Evolutionary conservation across 1,140 invertebrate genomes (phyloP), one percentile per base, ranked within the genome.

Genomic region (Bombus superbus): DNA sequence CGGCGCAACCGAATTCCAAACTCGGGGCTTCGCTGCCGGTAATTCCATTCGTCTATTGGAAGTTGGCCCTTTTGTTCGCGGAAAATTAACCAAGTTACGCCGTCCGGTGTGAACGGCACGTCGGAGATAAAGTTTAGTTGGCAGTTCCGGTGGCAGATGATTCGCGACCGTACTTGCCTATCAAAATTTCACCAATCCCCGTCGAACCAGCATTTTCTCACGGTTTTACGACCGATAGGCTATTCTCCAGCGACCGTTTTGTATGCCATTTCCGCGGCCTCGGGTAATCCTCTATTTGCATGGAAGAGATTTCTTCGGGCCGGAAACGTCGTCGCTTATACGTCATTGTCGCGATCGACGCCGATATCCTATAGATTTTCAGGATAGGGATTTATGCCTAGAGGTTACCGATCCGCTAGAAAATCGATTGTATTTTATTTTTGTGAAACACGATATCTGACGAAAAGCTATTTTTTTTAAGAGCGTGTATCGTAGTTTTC

Each of bases 111-210:
- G 47, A 53, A 53, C 18, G 47, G 22, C 18, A 13, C 28, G 40
- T 0, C 38, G 40, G 5, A 72, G 40, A 72, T 72, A 72, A 72
- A 72, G 69, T 72, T 72, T 72, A 72, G n/a, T n/a, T n/a, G n/a
- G n/a, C n/a, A n/a, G n/a, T n/a, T 72, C 69, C 40, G 66, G 35
- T 28, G 22, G 68, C 22, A 42, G 38, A 72, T 42, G 69, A 28
- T 72, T n/a, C 40, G 40, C 25, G 11, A 40, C 1, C 40, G 28
- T n/a, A 71, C 69, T n/a, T n/a, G 9, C 69, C 40, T 40, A 42
- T 72, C 11, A 72, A 72, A 72, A 72, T 72, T 42, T 72, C 38
- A 72, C 69, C 28, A 72, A 72, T 42, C 28, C 69, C 69, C 69
- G 38, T 40, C 25, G 38, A 71, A 6, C 3, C 10, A 13, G 3